These are phyloP conservation scores for Mesembrinibis cayennensis DNA, from an alignment of 2,113 vertebrate genomes.

Conservation along the genomic window DNA sequence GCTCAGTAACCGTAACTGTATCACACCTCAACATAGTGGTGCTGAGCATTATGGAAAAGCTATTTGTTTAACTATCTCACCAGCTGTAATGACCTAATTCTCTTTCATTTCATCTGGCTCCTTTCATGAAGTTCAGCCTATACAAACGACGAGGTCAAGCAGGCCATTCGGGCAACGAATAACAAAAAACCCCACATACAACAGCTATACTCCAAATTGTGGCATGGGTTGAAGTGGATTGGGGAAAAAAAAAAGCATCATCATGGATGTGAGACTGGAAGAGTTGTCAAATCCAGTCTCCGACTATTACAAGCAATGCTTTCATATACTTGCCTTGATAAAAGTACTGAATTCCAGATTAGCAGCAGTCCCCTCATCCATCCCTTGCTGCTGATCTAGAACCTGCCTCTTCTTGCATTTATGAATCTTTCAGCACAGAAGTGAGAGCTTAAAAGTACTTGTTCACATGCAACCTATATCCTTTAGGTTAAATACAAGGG, in stretches of 20 bases:
- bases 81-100: neutral
- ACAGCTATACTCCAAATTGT: neutral
- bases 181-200: neutral
- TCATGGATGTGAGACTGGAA: neutral
- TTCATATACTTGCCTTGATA: neutral
- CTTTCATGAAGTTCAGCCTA: neutral
- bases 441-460: neutral
- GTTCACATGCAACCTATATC: neutral
- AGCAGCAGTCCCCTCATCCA: neutral
- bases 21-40: neutral
- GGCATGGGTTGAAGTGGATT: neutral
- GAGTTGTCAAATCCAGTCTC: neutral
- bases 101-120: neutral
- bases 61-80: neutral
- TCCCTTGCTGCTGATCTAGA: neutral
- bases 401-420: neutral
- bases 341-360: neutral
- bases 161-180: rapidly evolving
- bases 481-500: neutral
- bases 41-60: neutral
- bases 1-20: neutral
- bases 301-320: neutral
- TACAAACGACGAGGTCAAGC: neutral
- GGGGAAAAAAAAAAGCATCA: rapidly evolving
- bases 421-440: neutral